phyloP scores from a whole-genome alignment of 2,113 vertebrate genomes.

The Antidorcas marsupialis region DNA sequence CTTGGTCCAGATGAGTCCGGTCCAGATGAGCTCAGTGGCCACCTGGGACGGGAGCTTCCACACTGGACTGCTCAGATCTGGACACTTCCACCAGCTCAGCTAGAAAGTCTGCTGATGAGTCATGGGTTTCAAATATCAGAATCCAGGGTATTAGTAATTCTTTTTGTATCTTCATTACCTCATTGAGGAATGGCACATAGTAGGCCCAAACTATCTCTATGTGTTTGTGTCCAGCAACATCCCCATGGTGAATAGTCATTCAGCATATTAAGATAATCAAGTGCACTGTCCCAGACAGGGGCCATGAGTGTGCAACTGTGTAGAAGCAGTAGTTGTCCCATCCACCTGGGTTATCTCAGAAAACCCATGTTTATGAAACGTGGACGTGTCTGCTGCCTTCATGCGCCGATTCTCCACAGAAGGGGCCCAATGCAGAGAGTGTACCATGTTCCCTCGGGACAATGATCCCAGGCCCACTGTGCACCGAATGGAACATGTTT shows the following conservation, averaged over 20 bases:
- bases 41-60: background rate
- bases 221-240: background rate
- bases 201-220: background rate
- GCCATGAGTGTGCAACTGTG: fast-evolving
- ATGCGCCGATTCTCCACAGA: fast-evolving
- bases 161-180: background rate
- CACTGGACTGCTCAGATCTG: background rate
- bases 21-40: background rate
- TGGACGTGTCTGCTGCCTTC: background rate
- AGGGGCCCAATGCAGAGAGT: background rate
- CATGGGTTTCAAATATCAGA: background rate
- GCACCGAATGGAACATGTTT: background rate
- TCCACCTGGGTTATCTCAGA: background rate
- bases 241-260: background rate
- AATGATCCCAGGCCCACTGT: background rate
- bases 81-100: background rate
- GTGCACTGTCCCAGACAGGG: background rate
- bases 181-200: background rate
- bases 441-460: background rate
- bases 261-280: background rate
- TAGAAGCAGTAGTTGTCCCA: background rate
- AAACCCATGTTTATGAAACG: background rate
- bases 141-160: background rate
- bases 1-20: background rate
- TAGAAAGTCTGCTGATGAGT: background rate